Conservation (phyloP, 30 jellyfish, hydroid and myxozoan genomes). For the Chrysaora quinquecirrha region DNA sequence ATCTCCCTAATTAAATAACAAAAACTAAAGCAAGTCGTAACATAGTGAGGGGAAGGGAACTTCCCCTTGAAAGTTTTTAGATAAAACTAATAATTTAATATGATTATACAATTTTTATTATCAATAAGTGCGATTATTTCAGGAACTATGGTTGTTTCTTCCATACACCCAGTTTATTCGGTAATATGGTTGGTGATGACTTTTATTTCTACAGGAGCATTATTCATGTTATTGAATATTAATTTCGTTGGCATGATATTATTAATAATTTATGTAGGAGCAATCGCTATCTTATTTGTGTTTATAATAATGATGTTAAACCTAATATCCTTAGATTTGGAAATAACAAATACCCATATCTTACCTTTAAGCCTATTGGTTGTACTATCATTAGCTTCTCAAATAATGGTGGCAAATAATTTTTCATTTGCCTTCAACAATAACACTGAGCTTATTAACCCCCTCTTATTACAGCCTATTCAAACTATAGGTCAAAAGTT, state of each 20-base stretch:
- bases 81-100: too few species aligned
- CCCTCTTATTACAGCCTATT: too few species aligned
- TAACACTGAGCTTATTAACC: too few species aligned
- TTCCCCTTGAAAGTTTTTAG: slow-evolving; percentile 22
- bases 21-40: slow-evolving; percentile 70
- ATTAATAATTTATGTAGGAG: slow-evolving; percentile 38
- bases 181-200: slow-evolving; percentile 24
- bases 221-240: slow-evolving; percentile 4
- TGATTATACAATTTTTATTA: neutral
- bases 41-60: slow-evolving; percentile 85
- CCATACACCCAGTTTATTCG: slow-evolving; percentile 37
- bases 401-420: too few species aligned
- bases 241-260: slow-evolving; percentile 26
- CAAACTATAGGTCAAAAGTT: slow-evolving; percentile 10
- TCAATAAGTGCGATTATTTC: neutral
- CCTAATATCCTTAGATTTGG: neutral
- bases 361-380: slow-evolving; percentile 5
- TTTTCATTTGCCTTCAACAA: too few species aligned
- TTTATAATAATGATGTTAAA: slow-evolving; percentile 32
- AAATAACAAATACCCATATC: neutral
- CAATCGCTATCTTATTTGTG: too few species aligned
- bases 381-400: too few species aligned
- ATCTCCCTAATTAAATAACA: neutral
- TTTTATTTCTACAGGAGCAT: slow-evolving; percentile 3
- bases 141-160: slow-evolving; percentile 37